Base-by-base conservation (phyloP, 2,888 invertebrate species). In the Acanthoscelides obtectus region DNA sequence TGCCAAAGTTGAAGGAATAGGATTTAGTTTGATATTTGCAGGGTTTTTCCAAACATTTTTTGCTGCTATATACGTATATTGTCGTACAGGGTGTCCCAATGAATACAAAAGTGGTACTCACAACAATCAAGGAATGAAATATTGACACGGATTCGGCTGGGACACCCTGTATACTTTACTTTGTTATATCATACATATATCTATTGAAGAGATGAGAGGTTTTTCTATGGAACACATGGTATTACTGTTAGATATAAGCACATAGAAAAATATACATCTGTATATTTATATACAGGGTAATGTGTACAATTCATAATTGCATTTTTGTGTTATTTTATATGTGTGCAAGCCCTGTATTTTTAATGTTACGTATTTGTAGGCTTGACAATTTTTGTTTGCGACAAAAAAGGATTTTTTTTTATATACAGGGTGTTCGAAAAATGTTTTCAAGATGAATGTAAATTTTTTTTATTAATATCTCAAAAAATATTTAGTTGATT, bases 211-310 rank as follows among this genome's bases (percentile, higher is more conserved):
- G 45, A 17, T 45, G 45, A 45, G 45, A 45, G 6, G 45, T 45
- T 45, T 45, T 45, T 45, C 45, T 45, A 45, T 73, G 72, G 75
- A 71, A 74, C 68, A 74, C 73, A 77, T 70, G 76, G 73, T 77
- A 75, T 66, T 75, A 75, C 72, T 73, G 72, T 72, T 76, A 76
- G 76, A 69, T 69, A 69, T 75, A 76, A 73, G 70, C 70, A 71
- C 75, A 74, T 72, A 66, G 22, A 66, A 20, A 66, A 22, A 20
- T 72, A 76, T 74, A 70, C 69, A 66, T 72, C 75, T 75, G 74
- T 77, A 76, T 75, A 74, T 74, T 73, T 72, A 22, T 66, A 76
- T 78, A 76, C 77, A 76, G 78, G 78, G 75, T 77, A 73, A 73
- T 73, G 74, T 71, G 66, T 71, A 71, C 74, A 74, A 71, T 71